Base-by-base conservation (phyloP, 37 sponge, comb jelly and placozoan species). In the Aplysina aerophoba region DNA sequence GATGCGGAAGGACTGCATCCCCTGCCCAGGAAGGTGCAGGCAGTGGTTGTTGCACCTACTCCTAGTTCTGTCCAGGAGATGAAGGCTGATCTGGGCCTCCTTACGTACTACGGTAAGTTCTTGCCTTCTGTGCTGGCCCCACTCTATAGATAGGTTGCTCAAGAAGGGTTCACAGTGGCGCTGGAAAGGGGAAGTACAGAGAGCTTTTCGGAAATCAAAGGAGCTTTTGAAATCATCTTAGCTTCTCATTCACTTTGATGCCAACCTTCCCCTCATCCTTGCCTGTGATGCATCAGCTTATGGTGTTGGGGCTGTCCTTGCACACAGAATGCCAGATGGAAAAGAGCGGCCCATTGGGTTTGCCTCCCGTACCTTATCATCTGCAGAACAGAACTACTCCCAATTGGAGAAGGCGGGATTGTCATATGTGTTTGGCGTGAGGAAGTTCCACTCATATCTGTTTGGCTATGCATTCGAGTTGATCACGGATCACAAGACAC, bases 1-100 rank as follows among this genome's bases (percentile, higher is more conserved):
- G 35, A 27, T 87, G 53, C 86, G 62, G 59, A 84, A 84, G 58
- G 72, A 79, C 55, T 82, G 83, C 81, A 89, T 85, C 27, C 85
- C 12, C 38, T 37, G 22, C 22, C 63, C 61, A 63, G 66, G 27
- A 83, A 83, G 55, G 34, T 83, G 16, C n/a, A 50, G 15, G 84
- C 84, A 19, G 24, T 83, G 36, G 15, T 28, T 25, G 25, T 66
- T 17, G 84, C 72, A 21, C 50, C 84, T 12, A 22, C 55, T 30
- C 68, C 84, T 21, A 65, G 22, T 68, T 3, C 15, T 13, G 38
- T 25, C 5, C n/a, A 27, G 22, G 65, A 82, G n/a, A 13, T 82
- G 66, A 60, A 63, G 30, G 73, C 59, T 24, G 40, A 57, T 15
- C 55, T 79, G 28, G 53, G 80, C 27, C 80, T 79, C 25, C 8